These are phyloP conservation scores for Oxyteleia sp. DNA, from an alignment of 2,888 invertebrate genomes.

Conservation along the genomic window DNA sequence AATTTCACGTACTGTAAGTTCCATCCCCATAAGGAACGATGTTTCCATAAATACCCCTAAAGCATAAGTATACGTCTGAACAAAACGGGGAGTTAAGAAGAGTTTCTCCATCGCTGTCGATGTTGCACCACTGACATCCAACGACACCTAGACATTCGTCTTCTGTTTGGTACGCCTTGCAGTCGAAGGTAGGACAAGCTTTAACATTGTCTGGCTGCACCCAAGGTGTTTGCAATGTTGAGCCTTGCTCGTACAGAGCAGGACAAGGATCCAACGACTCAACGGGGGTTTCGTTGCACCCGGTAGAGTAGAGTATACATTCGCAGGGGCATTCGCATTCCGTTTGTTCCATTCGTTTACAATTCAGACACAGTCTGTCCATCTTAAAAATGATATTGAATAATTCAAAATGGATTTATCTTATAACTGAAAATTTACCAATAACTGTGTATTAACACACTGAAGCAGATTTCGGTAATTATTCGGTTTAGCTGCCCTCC, in stretches of 20 bases:
- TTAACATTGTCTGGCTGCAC: slow-evolving; percentile 89
- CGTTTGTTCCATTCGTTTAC: slow-evolving; percentile 97
- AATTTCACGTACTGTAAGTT: slow-evolving; percentile 87
- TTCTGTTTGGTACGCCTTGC: slow-evolving; percentile 90
- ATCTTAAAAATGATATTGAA: too few relatives aligned
- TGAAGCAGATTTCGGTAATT: too few relatives aligned
- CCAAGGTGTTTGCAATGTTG: slow-evolving; percentile 80
- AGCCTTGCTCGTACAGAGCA: slow-evolving; percentile 83
- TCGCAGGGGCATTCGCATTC: slow-evolving; percentile 99
- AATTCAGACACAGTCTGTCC: slow-evolving; percentile 95
- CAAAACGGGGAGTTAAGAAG: slow-evolving; percentile 94
- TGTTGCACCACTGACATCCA: slow-evolving; percentile 97
- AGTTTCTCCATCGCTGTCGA: slow-evolving; percentile 93
- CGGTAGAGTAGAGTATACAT: slow-evolving; percentile 90
- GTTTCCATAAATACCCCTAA: slow-evolving; percentile 95
- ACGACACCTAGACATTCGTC: slow-evolving; percentile 91
- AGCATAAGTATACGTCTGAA: slow-evolving; percentile 93
- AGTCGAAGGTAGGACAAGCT: slow-evolving; percentile 91
- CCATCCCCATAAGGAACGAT: slow-evolving; percentile 94
- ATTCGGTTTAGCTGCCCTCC: too few relatives aligned
- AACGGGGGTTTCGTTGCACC: slow-evolving; percentile 85
- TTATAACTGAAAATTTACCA: too few relatives aligned
- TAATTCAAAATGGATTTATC: too few relatives aligned
- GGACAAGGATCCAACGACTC: slow-evolving; percentile 81
- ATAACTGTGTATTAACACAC: too few relatives aligned